These are phyloP conservation scores for Calidris pygmaea DNA, from an alignment of 2,113 vertebrate species.

Conservation along the genomic window DNA sequence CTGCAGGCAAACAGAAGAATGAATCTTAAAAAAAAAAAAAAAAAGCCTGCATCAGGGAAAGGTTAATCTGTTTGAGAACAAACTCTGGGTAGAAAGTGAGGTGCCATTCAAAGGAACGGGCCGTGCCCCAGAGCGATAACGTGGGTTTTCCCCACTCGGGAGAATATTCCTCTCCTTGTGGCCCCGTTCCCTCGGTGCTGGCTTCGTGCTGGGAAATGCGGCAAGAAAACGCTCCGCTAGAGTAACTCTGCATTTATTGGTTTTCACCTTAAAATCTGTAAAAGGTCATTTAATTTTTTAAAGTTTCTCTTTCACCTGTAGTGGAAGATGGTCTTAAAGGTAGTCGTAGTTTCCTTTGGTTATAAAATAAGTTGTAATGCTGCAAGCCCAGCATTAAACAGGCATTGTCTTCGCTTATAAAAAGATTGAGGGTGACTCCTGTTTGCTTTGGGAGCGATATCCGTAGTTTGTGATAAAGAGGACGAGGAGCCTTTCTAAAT, in stretches of 20 bases:
- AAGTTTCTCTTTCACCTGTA: not conserved
- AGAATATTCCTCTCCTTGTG: not conserved
- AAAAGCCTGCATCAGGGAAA: not conserved
- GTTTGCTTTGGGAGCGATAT: not conserved
- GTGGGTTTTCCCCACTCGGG: not conserved
- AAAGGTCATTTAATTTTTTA: not conserved
- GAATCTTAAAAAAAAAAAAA: not conserved
- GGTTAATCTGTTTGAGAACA: not conserved
- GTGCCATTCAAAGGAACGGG: not conserved
- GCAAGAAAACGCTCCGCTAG: accelerated
- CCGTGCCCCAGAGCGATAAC: not conserved
- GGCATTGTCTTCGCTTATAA: not conserved
- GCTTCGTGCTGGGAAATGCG: accelerated
- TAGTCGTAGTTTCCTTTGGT: not conserved
- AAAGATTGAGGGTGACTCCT: not conserved
- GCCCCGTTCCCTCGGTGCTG: accelerated
- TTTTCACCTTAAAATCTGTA: not conserved
- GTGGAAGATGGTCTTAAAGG: too few relatives aligned
- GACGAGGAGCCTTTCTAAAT: not conserved
- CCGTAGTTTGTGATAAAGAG: not conserved
- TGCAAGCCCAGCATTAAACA: not conserved
- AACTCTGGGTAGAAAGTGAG: not conserved
- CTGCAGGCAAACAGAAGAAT: not conserved
- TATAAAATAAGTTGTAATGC: not conserved
- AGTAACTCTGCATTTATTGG: not conserved